phyloP scores from a whole-genome alignment of 2,113 vertebrate genomes.

The Oplegnathus fasciatus region DNA sequence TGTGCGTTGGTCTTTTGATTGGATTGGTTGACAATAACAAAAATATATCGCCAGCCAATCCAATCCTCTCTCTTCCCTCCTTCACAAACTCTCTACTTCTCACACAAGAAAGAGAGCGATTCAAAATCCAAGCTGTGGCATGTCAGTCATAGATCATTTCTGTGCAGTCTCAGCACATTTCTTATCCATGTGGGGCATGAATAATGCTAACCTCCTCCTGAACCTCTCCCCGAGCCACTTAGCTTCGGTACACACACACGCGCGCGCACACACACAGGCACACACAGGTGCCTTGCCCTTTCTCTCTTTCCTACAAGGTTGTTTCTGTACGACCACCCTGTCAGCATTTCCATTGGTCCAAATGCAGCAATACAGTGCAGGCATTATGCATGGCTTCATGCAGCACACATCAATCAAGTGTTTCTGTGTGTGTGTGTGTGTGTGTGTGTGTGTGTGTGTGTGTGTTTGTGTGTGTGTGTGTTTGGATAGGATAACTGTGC shows the following conservation, averaged over 20 bases:
- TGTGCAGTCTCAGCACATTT: constrained; percentile 53
- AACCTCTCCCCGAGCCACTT: constrained; percentile 40
- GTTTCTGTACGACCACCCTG: constrained; percentile 26
- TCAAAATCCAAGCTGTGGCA: constrained; percentile 14
- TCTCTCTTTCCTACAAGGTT: constrained; percentile 19
- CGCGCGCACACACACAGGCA: neutral
- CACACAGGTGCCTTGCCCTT: constrained; percentile 18
- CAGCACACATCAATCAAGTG: constrained; percentile 36
- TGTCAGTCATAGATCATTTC: constrained; percentile 47
- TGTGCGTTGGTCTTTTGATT: neutral
- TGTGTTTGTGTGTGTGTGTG: constrained; percentile 20
- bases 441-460: constrained; percentile 3
- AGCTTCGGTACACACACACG: constrained; percentile 2
- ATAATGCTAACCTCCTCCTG: constrained; percentile 51
- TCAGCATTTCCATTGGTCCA: constrained; percentile 41
- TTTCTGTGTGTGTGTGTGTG: neutral
- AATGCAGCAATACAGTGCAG: constrained; percentile 32
- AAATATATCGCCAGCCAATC: neutral
- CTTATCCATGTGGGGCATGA: constrained; percentile 15
- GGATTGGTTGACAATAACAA: neutral
- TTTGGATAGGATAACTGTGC: neutral
- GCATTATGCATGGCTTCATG: constrained; percentile 26
- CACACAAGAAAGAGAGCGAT: neutral
- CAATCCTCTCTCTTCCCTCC: neutral
- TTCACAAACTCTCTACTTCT: neutral